Evolutionary conservation across 2,888 invertebrate genomes (phyloP).

Genomic region (Hypomecis punctinalis): DNA sequence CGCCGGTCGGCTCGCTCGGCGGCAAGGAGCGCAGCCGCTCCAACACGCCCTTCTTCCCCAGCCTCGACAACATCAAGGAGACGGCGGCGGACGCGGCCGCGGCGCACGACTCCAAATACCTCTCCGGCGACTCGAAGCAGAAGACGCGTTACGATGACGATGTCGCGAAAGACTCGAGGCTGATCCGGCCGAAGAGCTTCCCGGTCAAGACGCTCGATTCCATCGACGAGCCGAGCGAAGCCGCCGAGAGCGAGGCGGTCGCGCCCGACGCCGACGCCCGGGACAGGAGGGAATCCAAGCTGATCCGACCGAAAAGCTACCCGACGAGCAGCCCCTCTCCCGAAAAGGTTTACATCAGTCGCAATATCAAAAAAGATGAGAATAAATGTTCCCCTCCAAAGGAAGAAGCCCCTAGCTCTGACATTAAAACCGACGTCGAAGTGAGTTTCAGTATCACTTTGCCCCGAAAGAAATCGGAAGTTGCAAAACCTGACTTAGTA

Average conservation of each 20-base stretch:
- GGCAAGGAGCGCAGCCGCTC: slow-evolving; percentile 78
- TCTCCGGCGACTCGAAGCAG: slow-evolving; percentile 47
- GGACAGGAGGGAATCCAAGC: slow-evolving; percentile 71
- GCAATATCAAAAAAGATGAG: slow-evolving; percentile 62
- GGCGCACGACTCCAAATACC: slow-evolving; percentile 48
- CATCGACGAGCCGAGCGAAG: slow-evolving; percentile 61
- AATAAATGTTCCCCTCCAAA: slow-evolving; percentile 51
- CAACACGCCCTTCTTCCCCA: slow-evolving; percentile 80
- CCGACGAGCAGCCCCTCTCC: slow-evolving; percentile 80
- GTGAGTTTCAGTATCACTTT: slow-evolving; percentile 79
- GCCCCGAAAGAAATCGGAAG: slow-evolving; percentile 65
- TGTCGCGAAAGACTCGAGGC: slow-evolving; percentile 68
- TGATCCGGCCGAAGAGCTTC: slow-evolving; percentile 85
- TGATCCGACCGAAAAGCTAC: slow-evolving; percentile 86
- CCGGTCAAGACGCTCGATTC: slow-evolving; percentile 76
- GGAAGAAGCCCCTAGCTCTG: slow-evolving; percentile 48
- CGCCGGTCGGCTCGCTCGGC: slow-evolving; percentile 64
- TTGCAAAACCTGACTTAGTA: slow-evolving; percentile 51
- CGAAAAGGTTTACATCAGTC: slow-evolving; percentile 69
- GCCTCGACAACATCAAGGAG: slow-evolving; percentile 79
- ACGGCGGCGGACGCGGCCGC: slow-evolving; percentile 62
- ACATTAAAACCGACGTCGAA: slow-evolving; percentile 70
- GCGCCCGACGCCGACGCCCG: slow-evolving; percentile 55
- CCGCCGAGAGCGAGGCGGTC: slow-evolving; percentile 49
- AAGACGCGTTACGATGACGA: slow-evolving; percentile 60